Base-by-base conservation (phyloP, 2,113 vertebrate genomes). In the Limanda limanda region DNA sequence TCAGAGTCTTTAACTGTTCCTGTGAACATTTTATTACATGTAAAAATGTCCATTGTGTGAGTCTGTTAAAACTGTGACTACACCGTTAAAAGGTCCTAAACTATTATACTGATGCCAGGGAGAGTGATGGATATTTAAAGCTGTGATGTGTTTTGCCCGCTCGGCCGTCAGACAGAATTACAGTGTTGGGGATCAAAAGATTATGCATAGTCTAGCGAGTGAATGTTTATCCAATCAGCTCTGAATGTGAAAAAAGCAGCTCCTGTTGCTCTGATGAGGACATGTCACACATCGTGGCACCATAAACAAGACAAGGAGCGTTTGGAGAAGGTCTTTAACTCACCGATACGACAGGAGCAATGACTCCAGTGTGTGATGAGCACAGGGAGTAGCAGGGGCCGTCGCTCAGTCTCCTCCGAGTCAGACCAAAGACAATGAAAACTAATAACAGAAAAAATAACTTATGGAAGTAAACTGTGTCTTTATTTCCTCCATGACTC, bases 221-320 rank as follows among this genome's bases (percentile, higher is more conserved):
- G 37, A 76, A 68, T 72, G 68, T 79, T 78, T 57, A 76, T 85
- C 77, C 74, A 76, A 71, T 85, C 74, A 79, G 21, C 4, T 2
- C 64, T 56, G 42, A 56, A 78, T 78, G 35, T 51, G 74, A 62
- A 24, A 42, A 48, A 40, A 78, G 75, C 72, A 60, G 15, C 62
- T 59, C n/a, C 51, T 35, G 25, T 75, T 68, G 14, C 31, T 54
- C n/a, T 9, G 48, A 54, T 68, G 48, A 60, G 77, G 42, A 21
- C 37, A 54, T 35, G 21, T 54, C 66, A 55, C 63, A 23, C 78
- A 86, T 64, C 76, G 24, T 47, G 18, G 31, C 8, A 10, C 58
- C 58, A 35, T 35, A 37, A 37, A 59, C 57, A 27, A 7, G n/a
- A 24, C 12, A 15, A 18, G 25, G 24, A 12, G 14, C 23, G 21